Conservation (phyloP, 53 echinoderm and acorn worm genomes). For the Henricia sp. region DNA sequence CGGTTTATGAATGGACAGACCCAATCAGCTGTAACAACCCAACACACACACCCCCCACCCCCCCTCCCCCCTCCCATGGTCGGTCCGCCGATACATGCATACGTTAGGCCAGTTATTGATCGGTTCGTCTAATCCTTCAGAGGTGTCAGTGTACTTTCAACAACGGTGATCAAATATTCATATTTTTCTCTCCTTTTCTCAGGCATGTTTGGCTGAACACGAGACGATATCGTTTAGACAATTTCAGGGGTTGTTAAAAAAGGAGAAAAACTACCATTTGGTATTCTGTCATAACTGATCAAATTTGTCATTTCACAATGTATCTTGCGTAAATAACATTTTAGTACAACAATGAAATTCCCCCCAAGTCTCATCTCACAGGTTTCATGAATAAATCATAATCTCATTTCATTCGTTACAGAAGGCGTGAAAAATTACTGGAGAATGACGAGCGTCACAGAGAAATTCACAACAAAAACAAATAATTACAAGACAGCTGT, state of each 20-base stretch:
- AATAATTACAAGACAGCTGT: no score
- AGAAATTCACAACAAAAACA: no score
- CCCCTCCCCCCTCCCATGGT: no score
- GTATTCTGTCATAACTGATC: conserved; percentile 5
- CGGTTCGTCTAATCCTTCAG: neutral
- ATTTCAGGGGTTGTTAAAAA: no score
- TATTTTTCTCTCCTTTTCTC: neutral
- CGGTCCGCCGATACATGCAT: neutral
- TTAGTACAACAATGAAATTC: no score
- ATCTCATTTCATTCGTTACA: no score
- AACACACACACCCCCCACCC: neutral
- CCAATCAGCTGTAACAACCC: conserved; percentile 23
- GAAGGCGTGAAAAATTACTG: no score
- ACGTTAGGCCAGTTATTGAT: conserved; percentile 41
- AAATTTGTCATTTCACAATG: neutral
- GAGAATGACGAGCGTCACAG: no score
- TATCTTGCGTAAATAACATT: no score
- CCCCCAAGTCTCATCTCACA: no score
- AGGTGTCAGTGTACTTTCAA: conserved; percentile 53
- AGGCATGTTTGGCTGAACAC: neutral
- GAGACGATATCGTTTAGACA: neutral
- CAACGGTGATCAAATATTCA: conserved; percentile 52
- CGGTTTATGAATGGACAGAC: neutral
- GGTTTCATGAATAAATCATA: no score
- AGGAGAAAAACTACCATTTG: no score